Evolutionary conservation across 2,888 invertebrate genomes (phyloP), one percentile per base, ranked within the genome.

Genomic region (Trachelus troglodyta): DNA sequence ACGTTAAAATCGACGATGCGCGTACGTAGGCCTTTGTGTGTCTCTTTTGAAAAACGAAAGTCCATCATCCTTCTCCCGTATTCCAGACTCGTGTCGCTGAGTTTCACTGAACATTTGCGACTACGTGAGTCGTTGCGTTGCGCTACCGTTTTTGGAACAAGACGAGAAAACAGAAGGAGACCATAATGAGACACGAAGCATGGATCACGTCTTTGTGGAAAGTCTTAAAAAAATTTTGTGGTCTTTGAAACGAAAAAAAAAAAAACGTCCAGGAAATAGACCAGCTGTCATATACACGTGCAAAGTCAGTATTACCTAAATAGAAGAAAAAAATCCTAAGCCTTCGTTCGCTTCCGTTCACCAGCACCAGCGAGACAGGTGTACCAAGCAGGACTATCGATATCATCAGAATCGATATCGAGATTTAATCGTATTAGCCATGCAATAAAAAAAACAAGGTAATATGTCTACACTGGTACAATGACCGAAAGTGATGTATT

Each of bases 41-140:
- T 37, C 40, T 37, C 75, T 30, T 75, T 79, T 79, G 69, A 83
- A 84, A 84, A 84, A 84, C 87, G 89, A 89, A 89, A 89, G 89
- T 89, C 83, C 83, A 77, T 83, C 83, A 77, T 83, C 81, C 88
- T 88, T 87, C 84, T 90, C 87, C 87, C 83, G 86, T 90, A 90
- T 90, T 89, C 90, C 84, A 84, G 78, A 77, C 89, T 87, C 89
- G 90, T 89, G 81, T 76, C 77, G 75, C 15, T 81, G 84, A 90
- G 90, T 90, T 90, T 90, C 90, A 90, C 90, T 86, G 79, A 84
- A 82, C 85, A 83, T 85, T 86, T 80, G 82, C 56, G 56, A 56
- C 84, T 83, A 84, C 80, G 86, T 85, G 84, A 83, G 85, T 34
- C 30, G 71, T 31, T 11, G 71, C 71, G 71, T 33, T 23, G 71